Evolutionary conservation across 2,797 vertebrate genomes (phyloP).

Genomic region (Cossypha niveicapilla): DNA sequence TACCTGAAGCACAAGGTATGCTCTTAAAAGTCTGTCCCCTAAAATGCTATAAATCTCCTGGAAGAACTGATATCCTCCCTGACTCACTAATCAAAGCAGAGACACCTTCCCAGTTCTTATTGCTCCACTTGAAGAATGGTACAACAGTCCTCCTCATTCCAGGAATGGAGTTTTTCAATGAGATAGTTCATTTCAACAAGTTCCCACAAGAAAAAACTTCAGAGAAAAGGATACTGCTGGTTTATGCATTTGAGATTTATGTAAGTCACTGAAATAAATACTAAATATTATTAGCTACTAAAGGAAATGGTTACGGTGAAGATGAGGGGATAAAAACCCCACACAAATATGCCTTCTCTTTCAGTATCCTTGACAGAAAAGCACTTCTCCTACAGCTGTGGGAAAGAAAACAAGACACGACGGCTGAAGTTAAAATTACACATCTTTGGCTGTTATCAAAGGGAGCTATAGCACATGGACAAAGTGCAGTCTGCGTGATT

Average conservation of each 20-base stretch:
- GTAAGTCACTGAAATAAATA: slow-evolving; percentile 31
- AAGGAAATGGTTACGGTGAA: slow-evolving; percentile 15
- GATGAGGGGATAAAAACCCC: not conserved
- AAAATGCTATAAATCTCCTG: not conserved
- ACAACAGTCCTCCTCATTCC: not conserved
- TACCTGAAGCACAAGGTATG: not conserved
- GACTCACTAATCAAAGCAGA: not conserved
- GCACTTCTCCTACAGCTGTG: slow-evolving; percentile 38
- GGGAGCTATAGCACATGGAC: not conserved
- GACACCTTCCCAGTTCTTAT: not conserved
- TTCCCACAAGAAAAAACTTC: slow-evolving; percentile 40
- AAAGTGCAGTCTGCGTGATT: not conserved
- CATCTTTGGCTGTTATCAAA: slow-evolving; percentile 21
- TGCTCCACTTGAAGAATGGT: not conserved
- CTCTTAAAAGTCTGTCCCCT: not conserved
- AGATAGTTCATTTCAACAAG: slow-evolving; percentile 16
- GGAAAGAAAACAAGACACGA: slow-evolving; percentile 42
- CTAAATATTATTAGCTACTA: slow-evolving; percentile 53
- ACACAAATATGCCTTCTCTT: not conserved
- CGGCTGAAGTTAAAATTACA: not conserved
- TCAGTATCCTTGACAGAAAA: slow-evolving; percentile 12
- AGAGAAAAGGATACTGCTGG: slow-evolving; percentile 24
- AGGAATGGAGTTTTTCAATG: not conserved
- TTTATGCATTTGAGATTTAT: slow-evolving; percentile 43
- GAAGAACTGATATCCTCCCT: not conserved